Base-by-base conservation (phyloP, 2,113 vertebrate species). In the Numenius arquata region DNA sequence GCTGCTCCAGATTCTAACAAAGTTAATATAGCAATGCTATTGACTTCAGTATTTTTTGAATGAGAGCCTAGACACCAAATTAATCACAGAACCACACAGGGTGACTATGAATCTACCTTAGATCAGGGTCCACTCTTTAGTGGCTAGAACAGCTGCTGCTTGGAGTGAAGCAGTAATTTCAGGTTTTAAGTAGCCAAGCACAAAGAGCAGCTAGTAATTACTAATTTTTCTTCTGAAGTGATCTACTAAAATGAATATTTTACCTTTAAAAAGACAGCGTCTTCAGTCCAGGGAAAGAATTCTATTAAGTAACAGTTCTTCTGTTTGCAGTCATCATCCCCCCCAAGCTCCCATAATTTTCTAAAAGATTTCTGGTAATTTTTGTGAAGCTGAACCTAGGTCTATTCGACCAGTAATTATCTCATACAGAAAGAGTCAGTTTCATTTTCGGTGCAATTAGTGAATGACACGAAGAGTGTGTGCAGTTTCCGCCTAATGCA, bases 181-280 rank as follows among this genome's bases (percentile, higher is more conserved):
- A 62, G 8, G 3, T 32, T 82, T 91, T 76, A 89, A 48, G 34
- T 12, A 3, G 11, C 10, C 7, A 79, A 71, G 6, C 5, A 12
- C 0, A 1, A 71, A 48, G 1, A 25, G 1, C 9, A 61, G 25
- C 3, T 59, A 59, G 5, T 30, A 90, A 26, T 50, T 40, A 15
- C 5, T 55, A 53, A n/a, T 3, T 34, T 61, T 72, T 45, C 2
- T 55, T 85, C 65, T 66, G 4, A 78, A 75, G 3, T 20, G 1
- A 47, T 30, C 71, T 1, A 2, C 4, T 65, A 36, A 85, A 72
- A 91, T 36, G 1, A 43, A 29, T 36, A 79, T 87, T 79, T 76
- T 70, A 68, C 8, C 5, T 79, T 85, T 70, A 22, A 52, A 73
- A 88, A 71, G 16, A 6, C 5, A 62, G 3, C n/a, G 15, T 20